These are phyloP conservation scores for Pentamera pediparva DNA, from an alignment of 53 echinoderm and acorn worm species.

Conservation along the genomic window DNA sequence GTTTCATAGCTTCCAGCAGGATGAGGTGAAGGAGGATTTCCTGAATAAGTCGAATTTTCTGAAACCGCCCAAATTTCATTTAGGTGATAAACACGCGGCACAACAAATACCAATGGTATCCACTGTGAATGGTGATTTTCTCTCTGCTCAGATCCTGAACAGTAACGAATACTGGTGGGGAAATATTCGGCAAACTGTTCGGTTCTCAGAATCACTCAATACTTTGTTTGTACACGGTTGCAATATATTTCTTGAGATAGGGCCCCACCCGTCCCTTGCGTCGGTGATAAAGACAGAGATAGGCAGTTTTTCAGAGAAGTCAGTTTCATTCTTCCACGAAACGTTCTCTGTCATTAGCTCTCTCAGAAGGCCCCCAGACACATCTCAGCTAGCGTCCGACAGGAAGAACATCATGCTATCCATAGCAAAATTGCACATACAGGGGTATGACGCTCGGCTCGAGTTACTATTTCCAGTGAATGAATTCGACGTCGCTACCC, in stretches of 20 bases:
- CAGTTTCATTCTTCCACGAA: background rate
- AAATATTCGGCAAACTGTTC: constrained; percentile 45
- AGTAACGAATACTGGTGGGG: constrained; percentile 41
- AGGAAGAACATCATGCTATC: constrained; percentile 30
- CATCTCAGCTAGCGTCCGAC: constrained; percentile 14
- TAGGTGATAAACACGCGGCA: background rate
- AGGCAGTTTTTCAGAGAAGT: background rate
- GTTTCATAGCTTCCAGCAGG: constrained; percentile 50
- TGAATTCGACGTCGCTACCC: constrained; percentile 12
- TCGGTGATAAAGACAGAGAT: constrained; percentile 36
- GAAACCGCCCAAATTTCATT: background rate
- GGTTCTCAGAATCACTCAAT: constrained; percentile 25
- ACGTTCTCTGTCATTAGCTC: constrained; percentile 28
- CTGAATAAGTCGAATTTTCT: constrained; percentile 6
- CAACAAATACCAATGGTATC: background rate
- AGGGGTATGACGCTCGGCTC: constrained; percentile 21
- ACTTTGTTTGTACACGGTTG: constrained; percentile 32
- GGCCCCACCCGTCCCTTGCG: constrained; percentile 37
- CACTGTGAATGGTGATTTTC: constrained; percentile 1
- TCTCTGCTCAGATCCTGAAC: constrained; percentile 18
- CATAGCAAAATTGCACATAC: constrained; percentile 38
- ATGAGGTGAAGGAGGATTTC: constrained; percentile 12
- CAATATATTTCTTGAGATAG: constrained; percentile 46
- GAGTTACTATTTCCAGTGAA: constrained; percentile 9
- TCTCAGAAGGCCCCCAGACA: constrained; percentile 37